A percentile compares a stretch with the other conserved stretches of the same genome.
phyloP scores from a whole-genome alignment of 1,140 invertebrate species.

The Drosophila kepulauana region DNA sequence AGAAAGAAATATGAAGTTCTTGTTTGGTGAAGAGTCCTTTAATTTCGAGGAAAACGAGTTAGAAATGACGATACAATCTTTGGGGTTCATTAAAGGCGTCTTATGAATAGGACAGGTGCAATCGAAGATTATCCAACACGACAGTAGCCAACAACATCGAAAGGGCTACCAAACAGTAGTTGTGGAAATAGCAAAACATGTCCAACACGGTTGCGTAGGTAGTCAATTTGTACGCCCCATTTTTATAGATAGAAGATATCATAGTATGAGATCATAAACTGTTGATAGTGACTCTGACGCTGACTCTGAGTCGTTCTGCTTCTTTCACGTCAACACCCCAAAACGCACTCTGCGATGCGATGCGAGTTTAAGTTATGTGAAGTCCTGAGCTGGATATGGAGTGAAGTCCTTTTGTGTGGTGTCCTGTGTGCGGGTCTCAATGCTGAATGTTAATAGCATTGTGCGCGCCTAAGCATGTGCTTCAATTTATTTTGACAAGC shows the following conservation, averaged over 20 bases:
- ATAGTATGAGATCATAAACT: conserved; percentile 64
- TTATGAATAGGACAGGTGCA: conserved; percentile 20
- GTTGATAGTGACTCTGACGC: conserved; percentile 45
- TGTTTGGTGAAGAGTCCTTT: conserved; percentile 39
- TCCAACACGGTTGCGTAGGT: conserved; percentile 31
- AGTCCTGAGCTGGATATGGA: not conserved
- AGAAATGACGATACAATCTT: conserved; percentile 19
- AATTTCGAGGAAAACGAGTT: conserved; percentile 24
- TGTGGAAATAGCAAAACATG: conserved; percentile 13
- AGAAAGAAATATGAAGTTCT: not conserved
- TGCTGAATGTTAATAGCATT: conserved; percentile 64
- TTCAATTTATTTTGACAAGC: conserved; percentile 78
- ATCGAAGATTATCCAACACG: conserved; percentile 3
- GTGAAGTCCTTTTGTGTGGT: not conserved
- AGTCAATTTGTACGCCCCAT: conserved; percentile 63
- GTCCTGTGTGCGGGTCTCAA: conserved; percentile 16
- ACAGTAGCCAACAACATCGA: conserved; percentile 52
- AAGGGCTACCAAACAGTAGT: conserved; percentile 60
- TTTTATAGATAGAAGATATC: conserved; percentile 22
- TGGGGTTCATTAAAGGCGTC: conserved; percentile 57
- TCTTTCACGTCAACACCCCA: conserved; percentile 22
- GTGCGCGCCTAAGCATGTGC: conserved; percentile 77
- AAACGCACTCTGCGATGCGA: not conserved
- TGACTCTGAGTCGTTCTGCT: not conserved
- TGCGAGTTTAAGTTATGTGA: conserved; percentile 32